phyloP scores from a whole-genome alignment of 2,797 vertebrate genomes.

The Halcyon leucocephala region DNA sequence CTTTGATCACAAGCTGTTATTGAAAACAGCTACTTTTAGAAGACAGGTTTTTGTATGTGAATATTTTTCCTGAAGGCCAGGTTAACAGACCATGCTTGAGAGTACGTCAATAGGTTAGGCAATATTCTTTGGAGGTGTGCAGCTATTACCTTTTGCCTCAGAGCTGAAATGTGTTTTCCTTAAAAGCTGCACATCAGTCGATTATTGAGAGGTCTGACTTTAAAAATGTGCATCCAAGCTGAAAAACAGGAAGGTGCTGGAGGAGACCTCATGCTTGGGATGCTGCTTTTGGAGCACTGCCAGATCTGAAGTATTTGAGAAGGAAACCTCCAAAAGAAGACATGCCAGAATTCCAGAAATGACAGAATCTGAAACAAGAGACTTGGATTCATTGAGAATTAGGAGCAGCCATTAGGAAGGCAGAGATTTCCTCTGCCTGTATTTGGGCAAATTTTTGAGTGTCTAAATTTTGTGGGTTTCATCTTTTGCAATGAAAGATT shows the following conservation, averaged over 20 bases:
- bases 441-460: not conserved
- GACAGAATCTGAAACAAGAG: not conserved
- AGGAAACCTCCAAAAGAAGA: not conserved
- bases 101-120: not conserved
- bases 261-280: not conserved
- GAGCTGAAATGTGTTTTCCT: not conserved
- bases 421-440: not conserved
- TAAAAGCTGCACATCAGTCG: not conserved
- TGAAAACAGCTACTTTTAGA: not conserved
- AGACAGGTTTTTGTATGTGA: not conserved
- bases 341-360: fast-evolving
- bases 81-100: not conserved
- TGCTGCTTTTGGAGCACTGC: not conserved
- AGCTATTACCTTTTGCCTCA: not conserved
- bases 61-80: not conserved
- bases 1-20: not conserved
- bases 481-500: not conserved
- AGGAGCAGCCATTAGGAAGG: not conserved
- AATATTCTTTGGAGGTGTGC: not conserved
- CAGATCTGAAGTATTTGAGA: not conserved
- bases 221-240: not conserved
- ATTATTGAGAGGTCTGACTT: not conserved
- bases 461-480: not conserved
- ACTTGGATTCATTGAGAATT: not conserved
- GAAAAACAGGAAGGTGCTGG: not conserved